Evolutionary conservation across 2,888 invertebrate genomes (phyloP), one percentile per base, ranked within the genome.

Genomic region (Priocnemis perturbator): DNA sequence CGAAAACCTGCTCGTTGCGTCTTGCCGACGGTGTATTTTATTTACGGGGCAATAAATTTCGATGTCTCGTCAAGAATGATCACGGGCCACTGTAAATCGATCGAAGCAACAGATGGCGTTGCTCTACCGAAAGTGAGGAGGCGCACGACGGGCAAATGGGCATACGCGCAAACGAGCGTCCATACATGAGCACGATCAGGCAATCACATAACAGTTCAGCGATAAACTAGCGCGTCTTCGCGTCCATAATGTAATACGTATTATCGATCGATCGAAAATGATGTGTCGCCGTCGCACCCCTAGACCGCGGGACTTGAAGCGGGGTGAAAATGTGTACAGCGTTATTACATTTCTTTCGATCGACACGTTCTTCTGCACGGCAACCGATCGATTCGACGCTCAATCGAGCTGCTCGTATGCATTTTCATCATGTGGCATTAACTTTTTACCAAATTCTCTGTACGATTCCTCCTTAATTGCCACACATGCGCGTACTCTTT

Each of bases 21-120:
- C 76, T 78, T 77, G 52, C 52, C 62, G 64, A 60, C 53, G 67
- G 52, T 68, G 68, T 70, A 75, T 77, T 75, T 79, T 78, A 79
- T 75, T 79, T 70, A 72, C 69, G 63, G 19, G 19, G 4, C 71
- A 47, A 75, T 79, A 77, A 77, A 78, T 75, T 65, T 23, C 50
- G 64, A 50, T 57, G 60, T 44, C 20, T 59, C 63, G 71, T 71
- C 71, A 78, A 59, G 67, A 73, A 77, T 72, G 71, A 79, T 79
- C 65, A 61, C 60, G 50, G 30, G 52, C 21, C 69, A 68, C 71
- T 73, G 68, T 68, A 65, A 70, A 73, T 67, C 77, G 70, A 63
- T 62, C 57, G 60, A 47, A 58, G 79, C 78, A 79, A 79, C 78
- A 77, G 79, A 79, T 77, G 75, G 65, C 23, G 71, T 67, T 62